Base-by-base conservation (phyloP, 2,113 vertebrate species). In the Brachypodius melanocephalos region DNA sequence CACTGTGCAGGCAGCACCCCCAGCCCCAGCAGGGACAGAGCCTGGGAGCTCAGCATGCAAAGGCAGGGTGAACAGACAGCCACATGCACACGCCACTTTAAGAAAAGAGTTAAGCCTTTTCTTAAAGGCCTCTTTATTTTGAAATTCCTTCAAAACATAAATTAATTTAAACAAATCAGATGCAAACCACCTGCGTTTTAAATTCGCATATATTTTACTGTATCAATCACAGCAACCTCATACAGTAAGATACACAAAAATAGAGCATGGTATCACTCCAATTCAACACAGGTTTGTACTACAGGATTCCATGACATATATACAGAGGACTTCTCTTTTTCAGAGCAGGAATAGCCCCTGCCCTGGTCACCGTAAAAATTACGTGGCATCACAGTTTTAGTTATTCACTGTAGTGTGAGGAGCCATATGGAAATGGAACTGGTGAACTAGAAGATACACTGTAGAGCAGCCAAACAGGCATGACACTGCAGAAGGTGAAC, bases 121-220 rank as follows among this genome's bases (percentile, higher is more conserved):
- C 95, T 94, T 91, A 94, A 94, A 95, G 91, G 95, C 94, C 95
- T 97, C 92, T 97, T 97, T 97, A 95, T 96, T 95, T 95, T 95
- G 89, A 38, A 88, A 90, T 80, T 96, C 89, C 93, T 96, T 90
- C 92, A 83, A 97, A 93, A 91, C 86, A 94, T 87, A 95, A 85
- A 95, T 96, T 97, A 95, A 96, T 91, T 97, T 96, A 79, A 92
- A 95, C 96, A 98, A 98, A 98, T 92, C 96, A 97, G 97, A 98
- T 97, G 96, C 97, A 97, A 97, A 98, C 63, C 97, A 97, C 80
- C 90, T 97, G 97, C 96, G 84, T 97, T 97, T 98, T 98, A 96
- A 97, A 98, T 97, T 97, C 95, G 96, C 93, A 97, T 97, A 97
- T 96, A 97, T 97, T 98, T 96, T 97, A 96, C 97, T 94, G 90